phyloP scores from a whole-genome alignment of 2,888 invertebrate species.

The Lasioglossum leucozonium region DNA sequence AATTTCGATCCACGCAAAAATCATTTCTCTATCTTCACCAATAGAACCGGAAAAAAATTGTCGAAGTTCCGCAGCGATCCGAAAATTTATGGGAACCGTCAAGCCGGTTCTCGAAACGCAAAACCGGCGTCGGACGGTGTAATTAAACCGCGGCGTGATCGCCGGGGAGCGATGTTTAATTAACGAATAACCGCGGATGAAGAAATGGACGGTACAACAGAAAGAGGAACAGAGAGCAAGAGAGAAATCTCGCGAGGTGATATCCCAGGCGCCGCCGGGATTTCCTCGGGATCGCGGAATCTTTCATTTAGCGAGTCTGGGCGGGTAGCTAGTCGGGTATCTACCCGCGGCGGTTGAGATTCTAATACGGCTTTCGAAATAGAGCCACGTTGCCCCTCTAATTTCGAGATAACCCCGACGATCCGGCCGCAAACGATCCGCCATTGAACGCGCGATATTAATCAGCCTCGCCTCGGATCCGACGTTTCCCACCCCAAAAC shows the following conservation, averaged over 20 bases:
- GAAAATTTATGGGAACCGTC: too few relatives aligned
- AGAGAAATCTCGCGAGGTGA: constrained; percentile 21
- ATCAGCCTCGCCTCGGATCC: constrained; percentile 19
- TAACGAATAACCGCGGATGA: constrained; percentile 23
- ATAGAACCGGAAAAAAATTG: too few relatives aligned
- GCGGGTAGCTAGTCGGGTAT: neutral
- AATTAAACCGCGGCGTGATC: constrained; percentile 29
- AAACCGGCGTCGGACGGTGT: constrained; percentile 6
- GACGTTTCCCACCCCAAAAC: neutral
- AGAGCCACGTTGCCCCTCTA: constrained; percentile 20
- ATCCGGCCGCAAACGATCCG: constrained; percentile 14
- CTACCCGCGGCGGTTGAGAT: neutral
- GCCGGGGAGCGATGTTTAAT: constrained; percentile 17
- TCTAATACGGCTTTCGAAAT: constrained; percentile 29
- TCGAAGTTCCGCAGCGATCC: too few relatives aligned
- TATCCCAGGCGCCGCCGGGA: neutral
- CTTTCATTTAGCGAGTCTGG: constrained; percentile 30
- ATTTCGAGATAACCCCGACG: constrained; percentile 25
- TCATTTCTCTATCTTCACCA: too few relatives aligned
- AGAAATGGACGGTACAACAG: constrained; percentile 1
- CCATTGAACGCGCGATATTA: constrained; percentile 29
- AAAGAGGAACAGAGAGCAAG: neutral
- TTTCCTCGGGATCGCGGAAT: constrained; percentile 18
- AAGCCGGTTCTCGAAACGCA: neutral
- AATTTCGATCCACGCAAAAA: neutral